Base-by-base conservation (phyloP, 2,113 vertebrate species). In the Neoarius graeffei region DNA sequence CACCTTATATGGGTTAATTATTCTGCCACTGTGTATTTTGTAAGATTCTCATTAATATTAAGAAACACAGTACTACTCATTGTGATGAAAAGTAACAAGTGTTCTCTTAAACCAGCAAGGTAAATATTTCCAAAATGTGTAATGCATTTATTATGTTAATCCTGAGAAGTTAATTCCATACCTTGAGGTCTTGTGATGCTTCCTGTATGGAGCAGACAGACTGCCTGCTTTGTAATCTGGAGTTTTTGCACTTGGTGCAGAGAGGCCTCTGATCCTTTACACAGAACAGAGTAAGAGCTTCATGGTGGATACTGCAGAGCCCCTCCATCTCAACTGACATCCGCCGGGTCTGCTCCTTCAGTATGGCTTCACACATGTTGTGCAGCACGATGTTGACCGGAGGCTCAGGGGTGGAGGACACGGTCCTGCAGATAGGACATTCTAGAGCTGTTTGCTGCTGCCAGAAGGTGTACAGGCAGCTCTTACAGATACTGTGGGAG, bases 401-500 rank as follows among this genome's bases (percentile, higher is more conserved):
- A 50, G 87, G 90, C 9, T 83, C 48, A 9, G 89, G 42, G 69
- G 3, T 87, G 52, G 74, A 25, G 6, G 90, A 90, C 27, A 90
- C 56, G 0, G 52, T 64, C 56, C 87, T 90, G 76, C 90, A 91
- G 42, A 91, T 88, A 20, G 90, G 90, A 77, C 90, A 91, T 19
- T 88, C 87, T 69, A 13, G 85, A 50, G 6, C n/a, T 30, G 30
- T 83, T 79, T 71, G 52, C 15, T 88, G 77, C n/a, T 85, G 62
- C 90, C 90, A 91, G 83, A 88, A 91, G 67, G 82, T 87, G 60
- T 86, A 62, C 60, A 90, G n/a, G 15, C 90, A 91, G 52, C n/a
- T 5, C 30, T 90, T 91, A 77, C 90, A 91, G 87, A 90, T 80
- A 52, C 85, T 91, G 84, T 91, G 90, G 30, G 89, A 88, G 80